Evolutionary conservation across 2,113 vertebrate species (phyloP).

Genomic region (Eolophus roseicapilla): DNA sequence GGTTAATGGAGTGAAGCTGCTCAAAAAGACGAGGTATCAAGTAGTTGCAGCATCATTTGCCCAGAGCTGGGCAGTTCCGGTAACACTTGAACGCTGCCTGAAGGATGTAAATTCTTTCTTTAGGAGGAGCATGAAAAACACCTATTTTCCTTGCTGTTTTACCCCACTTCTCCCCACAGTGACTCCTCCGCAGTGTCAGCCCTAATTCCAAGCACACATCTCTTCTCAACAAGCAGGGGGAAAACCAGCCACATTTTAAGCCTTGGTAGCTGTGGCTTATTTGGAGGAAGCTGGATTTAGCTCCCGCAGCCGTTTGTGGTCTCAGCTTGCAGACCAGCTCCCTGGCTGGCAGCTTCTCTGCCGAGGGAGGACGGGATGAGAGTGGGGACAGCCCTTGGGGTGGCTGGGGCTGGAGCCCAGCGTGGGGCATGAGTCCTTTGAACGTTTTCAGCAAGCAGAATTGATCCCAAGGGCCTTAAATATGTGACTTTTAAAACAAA

Average conservation of each 20-base stretch:
- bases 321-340: background rate
- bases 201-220: accelerated
- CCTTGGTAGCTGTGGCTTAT: background rate
- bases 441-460: accelerated
- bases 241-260: background rate
- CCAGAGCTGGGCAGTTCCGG: background rate
- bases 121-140: background rate
- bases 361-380: background rate
- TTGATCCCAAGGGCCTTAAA: background rate
- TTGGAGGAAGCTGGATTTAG: background rate
- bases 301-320: background rate
- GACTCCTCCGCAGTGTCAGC: background rate
- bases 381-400: background rate
- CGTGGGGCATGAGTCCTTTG: accelerated
- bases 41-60: background rate
- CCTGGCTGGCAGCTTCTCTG: background rate
- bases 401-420: background rate
- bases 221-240: background rate
- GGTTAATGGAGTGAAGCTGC: accelerated
- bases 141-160: background rate
- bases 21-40: background rate
- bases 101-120: background rate
- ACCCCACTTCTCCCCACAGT: background rate
- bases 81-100: background rate
- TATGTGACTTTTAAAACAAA: background rate